These are phyloP conservation scores for Nephrotoma flavescens DNA, from an alignment of 2,888 invertebrate species.

Conservation along the genomic window DNA sequence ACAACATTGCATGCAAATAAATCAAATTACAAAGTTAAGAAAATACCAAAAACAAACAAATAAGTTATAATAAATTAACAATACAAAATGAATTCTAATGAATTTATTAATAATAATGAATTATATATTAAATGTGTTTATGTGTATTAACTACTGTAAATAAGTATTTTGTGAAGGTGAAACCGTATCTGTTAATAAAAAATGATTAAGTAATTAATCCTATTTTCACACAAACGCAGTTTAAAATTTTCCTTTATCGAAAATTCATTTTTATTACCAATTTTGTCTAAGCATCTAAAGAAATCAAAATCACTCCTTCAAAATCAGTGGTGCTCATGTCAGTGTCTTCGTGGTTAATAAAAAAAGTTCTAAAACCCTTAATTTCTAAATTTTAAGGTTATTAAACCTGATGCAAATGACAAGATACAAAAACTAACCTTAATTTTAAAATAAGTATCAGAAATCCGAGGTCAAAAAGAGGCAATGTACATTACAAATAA, in stretches of 20 bases:
- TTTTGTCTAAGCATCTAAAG: background rate
- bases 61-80: background rate
- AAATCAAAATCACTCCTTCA: background rate
- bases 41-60: slow-evolving; percentile 10
- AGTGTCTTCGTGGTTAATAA: background rate
- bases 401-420: too few relatives aligned
- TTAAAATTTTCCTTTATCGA: background rate
- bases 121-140: background rate
- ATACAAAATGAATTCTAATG: background rate
- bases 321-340: background rate
- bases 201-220: background rate
- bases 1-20: slow-evolving; percentile 13
- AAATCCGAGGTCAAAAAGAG: too few relatives aligned
- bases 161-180: background rate
- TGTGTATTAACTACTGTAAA: background rate
- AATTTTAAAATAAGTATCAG: too few relatives aligned
- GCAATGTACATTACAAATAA: too few relatives aligned
- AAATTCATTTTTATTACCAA: background rate
- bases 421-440: too few relatives aligned
- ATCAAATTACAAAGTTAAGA: slow-evolving; percentile 16
- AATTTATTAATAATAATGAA: background rate
- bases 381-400: background rate
- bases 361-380: background rate
- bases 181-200: background rate
- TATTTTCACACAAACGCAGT: background rate